Base-by-base conservation (phyloP, 1,140 invertebrate genomes). In the Lepidurus arcticus region DNA sequence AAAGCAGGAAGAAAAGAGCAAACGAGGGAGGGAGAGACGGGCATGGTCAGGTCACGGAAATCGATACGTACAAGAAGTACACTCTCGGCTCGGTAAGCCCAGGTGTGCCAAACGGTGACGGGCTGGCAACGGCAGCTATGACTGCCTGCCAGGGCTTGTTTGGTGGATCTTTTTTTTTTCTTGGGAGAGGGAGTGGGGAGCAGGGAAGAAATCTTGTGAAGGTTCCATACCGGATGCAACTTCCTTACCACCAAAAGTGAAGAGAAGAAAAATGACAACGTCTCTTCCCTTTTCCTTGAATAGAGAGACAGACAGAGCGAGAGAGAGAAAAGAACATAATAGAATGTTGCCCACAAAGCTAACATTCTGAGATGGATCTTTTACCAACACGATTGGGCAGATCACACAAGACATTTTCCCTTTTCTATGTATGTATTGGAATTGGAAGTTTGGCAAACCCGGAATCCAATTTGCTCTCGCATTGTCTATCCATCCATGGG, bases 21-120 rank as follows among this genome's bases (percentile, higher is more conserved):
- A 65, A 65, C 21, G 13, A 65, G 21, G 53, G 21, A 21, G 53
- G 34, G 34, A 34, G 34, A 34, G 34, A 34, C 34, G 34, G 34
- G 34, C 5, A 65, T 65, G 16, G 53, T 65, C 53, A 65, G 53
- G 53, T 65, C 53, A 65, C 53, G 53, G 53, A 65, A 65, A 65
- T 65, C 53, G 53, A 65, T 65, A 65, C 53, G 8, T 7, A 7
- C 53, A 7, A 7, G 13, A 5, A 13, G 13, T 65, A n/a, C 21
- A 21, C 53, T 3, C 34, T 34, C 34, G 2, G 34, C 34, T 34
- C 34, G 34, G 34, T 34, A 34, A 65, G 53, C 13, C 53, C 53
- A 65, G n/a, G 53, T 65, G 53, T 65, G 53, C 21, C 53, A 65
- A 65, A 21, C 21, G 21, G 21, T 13, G n/a, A 65, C 16, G 53